phyloP scores from a whole-genome alignment of 1,140 invertebrate genomes.

The Spodoptera frugiperda region DNA sequence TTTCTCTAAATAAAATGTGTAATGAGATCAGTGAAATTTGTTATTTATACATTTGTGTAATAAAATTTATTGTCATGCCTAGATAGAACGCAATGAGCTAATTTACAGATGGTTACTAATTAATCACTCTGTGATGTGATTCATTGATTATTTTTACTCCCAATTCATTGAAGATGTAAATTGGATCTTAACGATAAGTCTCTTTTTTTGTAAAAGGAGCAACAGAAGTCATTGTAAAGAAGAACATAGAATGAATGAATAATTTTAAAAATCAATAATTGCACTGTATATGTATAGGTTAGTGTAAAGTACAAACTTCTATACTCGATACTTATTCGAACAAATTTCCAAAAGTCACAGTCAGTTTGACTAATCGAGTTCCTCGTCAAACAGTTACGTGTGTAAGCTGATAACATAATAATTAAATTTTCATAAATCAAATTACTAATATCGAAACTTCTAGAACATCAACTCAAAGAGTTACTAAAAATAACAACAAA shows the following conservation, averaged over 20 bases:
- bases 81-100: slow-evolving; percentile 24
- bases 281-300: no score
- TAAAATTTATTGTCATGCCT: slow-evolving; percentile 41
- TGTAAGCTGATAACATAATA: no score
- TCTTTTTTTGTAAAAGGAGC: no score
- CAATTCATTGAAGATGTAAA: slow-evolving; percentile 6
- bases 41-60: slow-evolving; percentile 26
- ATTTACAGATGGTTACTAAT: slow-evolving; percentile 20
- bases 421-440: no score
- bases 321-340: no score
- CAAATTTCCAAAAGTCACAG: no score
- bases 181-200: background rate
- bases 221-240: no score
- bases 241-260: no score
- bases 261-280: no score
- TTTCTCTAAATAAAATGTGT: slow-evolving; percentile 18
- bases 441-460: background rate
- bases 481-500: slow-evolving; percentile 8
- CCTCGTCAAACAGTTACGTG: no score
- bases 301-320: no score
- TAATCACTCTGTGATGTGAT: slow-evolving; percentile 32
- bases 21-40: slow-evolving; percentile 32
- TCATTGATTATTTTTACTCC: slow-evolving; percentile 28
- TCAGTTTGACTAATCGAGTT: no score
- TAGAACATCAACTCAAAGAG: background rate